Percentiles rank a stretch among this genome's conserved stretches.
Evolutionary conservation across 2,888 invertebrate genomes (phyloP).

Genomic region (Baronia brevicornis): DNA sequence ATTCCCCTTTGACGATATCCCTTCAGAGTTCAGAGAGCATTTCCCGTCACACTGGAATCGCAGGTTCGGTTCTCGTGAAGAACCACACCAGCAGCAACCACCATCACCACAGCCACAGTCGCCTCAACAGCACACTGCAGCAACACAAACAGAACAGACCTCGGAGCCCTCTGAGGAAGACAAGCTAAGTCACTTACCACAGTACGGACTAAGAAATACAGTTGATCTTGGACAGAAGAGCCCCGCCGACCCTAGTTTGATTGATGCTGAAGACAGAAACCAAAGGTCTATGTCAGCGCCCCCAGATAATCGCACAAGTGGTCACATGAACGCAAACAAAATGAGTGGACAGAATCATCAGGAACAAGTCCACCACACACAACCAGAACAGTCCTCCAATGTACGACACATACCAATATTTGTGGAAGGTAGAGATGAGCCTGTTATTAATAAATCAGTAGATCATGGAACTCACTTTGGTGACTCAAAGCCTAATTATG

Average conservation of each 20-base stretch:
- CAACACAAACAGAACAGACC: constrained; percentile 58
- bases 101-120: constrained; percentile 32
- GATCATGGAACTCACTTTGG: constrained; percentile 50
- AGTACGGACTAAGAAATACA: constrained; percentile 84
- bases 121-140: constrained; percentile 44
- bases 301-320: constrained; percentile 71
- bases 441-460: constrained; percentile 80
- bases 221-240: constrained; percentile 85
- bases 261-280: constrained; percentile 75
- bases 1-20: constrained; percentile 72
- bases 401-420: constrained; percentile 91
- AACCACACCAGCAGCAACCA: constrained; percentile 34
- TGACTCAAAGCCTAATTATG: constrained; percentile 48
- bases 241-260: constrained; percentile 66
- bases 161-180: constrained; percentile 34
- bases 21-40: constrained; percentile 65
- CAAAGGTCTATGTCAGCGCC: constrained; percentile 89
- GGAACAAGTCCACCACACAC: constrained; percentile 32
- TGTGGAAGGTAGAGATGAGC: constrained; percentile 89
- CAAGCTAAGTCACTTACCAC: constrained; percentile 62
- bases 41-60: constrained; percentile 64
- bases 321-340: constrained; percentile 34
- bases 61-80: constrained; percentile 49
- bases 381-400: constrained; percentile 57
- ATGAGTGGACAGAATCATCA: constrained; percentile 55